Evolutionary conservation across 2,113 vertebrate genomes (phyloP), one percentile per base, ranked within the genome.

Genomic region (Hyla sarda): DNA sequence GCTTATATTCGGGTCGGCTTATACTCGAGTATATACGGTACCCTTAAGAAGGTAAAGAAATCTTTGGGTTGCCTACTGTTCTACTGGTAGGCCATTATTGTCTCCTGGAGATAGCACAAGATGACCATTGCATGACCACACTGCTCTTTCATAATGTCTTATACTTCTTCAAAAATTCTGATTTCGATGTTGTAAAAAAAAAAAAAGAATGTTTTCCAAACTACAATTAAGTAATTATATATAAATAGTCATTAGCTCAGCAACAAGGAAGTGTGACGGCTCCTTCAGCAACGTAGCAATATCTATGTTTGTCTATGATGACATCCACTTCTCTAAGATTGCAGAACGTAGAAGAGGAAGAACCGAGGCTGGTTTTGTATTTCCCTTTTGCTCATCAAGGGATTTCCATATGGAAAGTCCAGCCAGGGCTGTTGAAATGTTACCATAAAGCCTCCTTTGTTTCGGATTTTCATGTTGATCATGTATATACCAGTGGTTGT

Each of bases 391-490:
- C 37, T 47, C 45, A 81, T 65, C 34, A 81, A n/a, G 58, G 78
- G 17, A 81, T 81, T 81, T 81, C 41, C 78, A 81, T 81, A 65
- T 81, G 78, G 78, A 81, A 81, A 81, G 34, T 62, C 56, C 78
- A 65, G 13, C 17, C 32, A 32, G 2, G 34, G 34, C 0, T 34
- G 21, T 16, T 69, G 25, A 34, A 34, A 37, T 37, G 65, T 58
- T 71, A 10, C 19, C 30, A 67, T 19, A 67, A 67, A 28, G 32
- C 8, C 19, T 23, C 32, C 3, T 11, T 71, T 71, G 19, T 71
- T 19, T 41, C 1, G 32, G 14, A 16, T 48, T 75, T 74, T 28
- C 41, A 77, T 52, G 65, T 21, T 34, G 16, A 21, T 2, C 5
- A 5, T 17, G 12, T 52, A 75, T 76, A 19, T 17, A 17, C 6